Conservation (phyloP, 2,888 invertebrate genomes). For the Patella ulyssiponensis region DNA sequence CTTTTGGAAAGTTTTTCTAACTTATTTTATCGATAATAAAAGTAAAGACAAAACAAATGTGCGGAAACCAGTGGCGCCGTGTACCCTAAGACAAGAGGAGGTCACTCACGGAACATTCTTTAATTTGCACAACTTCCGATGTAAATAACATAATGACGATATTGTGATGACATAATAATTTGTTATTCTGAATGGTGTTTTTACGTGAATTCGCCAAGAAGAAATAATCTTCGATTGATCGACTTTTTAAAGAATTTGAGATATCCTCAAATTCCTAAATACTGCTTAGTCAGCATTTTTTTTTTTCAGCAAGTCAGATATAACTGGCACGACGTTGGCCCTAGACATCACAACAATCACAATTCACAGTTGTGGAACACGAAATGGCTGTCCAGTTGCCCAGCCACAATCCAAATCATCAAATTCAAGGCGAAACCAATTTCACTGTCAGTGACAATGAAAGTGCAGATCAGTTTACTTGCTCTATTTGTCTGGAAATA, state of each 20-base stretch:
- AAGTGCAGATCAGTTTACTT: slow-evolving; percentile 39
- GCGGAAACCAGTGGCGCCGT: background rate
- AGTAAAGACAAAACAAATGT: background rate
- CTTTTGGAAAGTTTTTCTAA: background rate
- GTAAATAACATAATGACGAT: background rate
- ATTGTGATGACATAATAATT: no score
- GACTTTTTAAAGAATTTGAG: no score
- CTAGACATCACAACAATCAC: background rate
- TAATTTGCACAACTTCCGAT: background rate
- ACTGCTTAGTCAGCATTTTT: background rate
- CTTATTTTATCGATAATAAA: background rate
- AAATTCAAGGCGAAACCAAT: background rate
- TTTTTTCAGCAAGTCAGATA: background rate
- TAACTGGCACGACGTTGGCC: background rate
- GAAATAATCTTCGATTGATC: no score
- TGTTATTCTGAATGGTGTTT: no score
- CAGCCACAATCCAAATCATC: background rate
- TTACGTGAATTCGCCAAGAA: no score
- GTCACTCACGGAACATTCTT: background rate
- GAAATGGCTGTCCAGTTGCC: background rate
- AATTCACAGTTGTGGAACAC: background rate
- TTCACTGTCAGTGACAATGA: no score
- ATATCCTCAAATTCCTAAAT: no score
- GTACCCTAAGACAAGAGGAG: background rate
- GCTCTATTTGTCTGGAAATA: slow-evolving; percentile 58